Evolutionary conservation across 1,140 invertebrate species (phyloP).

Genomic region (Drosophila ananassae): DNA sequence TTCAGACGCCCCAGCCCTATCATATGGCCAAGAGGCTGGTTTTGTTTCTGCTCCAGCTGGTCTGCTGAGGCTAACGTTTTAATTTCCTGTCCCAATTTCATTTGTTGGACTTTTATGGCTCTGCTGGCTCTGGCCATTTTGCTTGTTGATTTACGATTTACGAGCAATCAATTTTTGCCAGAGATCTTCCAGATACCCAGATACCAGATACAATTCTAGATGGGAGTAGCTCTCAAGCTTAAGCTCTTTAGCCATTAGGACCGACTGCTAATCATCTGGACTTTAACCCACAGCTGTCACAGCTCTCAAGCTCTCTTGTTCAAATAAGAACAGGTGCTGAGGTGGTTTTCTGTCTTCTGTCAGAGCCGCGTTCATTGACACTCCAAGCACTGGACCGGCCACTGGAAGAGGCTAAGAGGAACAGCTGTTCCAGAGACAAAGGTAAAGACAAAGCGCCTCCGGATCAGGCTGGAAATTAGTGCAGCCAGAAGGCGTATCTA

Average conservation of each 20-base stretch:
- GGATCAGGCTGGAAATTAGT: constrained; percentile 64
- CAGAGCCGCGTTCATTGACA: constrained; percentile 59
- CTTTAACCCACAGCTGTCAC: constrained; percentile 45
- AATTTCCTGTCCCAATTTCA: constrained; percentile 67
- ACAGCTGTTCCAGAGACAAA: constrained; percentile 14
- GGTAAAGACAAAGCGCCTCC: constrained; percentile 49
- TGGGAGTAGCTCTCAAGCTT: not conserved
- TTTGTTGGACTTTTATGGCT: constrained; percentile 34
- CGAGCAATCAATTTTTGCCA: constrained; percentile 30
- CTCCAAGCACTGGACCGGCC: constrained; percentile 44
- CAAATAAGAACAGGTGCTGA: constrained; percentile 46
- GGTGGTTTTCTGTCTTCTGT: constrained; percentile 7
- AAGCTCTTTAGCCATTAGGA: constrained; percentile 15
- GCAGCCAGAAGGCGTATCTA: constrained; percentile 70
- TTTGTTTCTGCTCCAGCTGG: constrained; percentile 52
- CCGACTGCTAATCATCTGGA: constrained; percentile 37
- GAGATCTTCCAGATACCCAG: constrained; percentile 2
- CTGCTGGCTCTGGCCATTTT: constrained; percentile 20
- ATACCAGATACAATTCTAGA: constrained; percentile 1
- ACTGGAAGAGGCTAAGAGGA: constrained; percentile 16
- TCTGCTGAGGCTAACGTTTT: constrained; percentile 50
- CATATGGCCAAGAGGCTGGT: constrained; percentile 28
- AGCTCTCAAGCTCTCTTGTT: constrained; percentile 12
- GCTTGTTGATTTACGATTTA: constrained; percentile 38
- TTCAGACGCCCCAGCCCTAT: constrained; percentile 11